A percentile compares a stretch with the other conserved stretches of the same genome.
phyloP scores from a whole-genome alignment of 2,888 invertebrate species.

The Campopleginae sp. region DNA sequence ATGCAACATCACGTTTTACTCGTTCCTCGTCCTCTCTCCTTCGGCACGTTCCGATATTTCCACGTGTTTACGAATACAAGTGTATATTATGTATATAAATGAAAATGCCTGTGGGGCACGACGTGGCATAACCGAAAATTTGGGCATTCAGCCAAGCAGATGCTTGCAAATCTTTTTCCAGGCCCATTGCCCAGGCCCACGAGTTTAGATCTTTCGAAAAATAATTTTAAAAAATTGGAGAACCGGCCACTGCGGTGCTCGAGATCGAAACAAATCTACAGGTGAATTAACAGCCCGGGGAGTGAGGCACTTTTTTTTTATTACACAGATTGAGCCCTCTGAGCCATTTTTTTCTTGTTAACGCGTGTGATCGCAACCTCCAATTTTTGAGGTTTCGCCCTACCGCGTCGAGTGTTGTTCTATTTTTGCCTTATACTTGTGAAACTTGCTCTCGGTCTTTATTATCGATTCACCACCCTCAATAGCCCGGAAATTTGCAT shows the following conservation, averaged over 20 bases:
- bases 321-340: not conserved
- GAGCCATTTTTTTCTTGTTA: not conserved
- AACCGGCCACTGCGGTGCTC: not conserved
- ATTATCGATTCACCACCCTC: conserved; percentile 32
- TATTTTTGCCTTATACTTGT: not conserved
- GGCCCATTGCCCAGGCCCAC: no score
- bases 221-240: not conserved
- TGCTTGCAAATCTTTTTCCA: not conserved
- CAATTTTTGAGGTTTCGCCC: conserved; percentile 15
- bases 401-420: conserved; percentile 1
- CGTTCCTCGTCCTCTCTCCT: conserved; percentile 21
- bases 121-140: conserved; percentile 40
- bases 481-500: conserved; percentile 47
- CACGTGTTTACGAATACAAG: conserved; percentile 19
- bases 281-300: no score
- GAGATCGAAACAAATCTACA: not conserved
- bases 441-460: not conserved
- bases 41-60: conserved; percentile 52
- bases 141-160: not conserved
- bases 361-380: conserved; percentile 11
- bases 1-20: conserved; percentile 58
- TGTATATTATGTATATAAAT: not conserved
- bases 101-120: not conserved
- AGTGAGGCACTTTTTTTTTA: not conserved
- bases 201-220: not conserved